These are phyloP conservation scores for Drosophila prosaltans DNA, from an alignment of 1,140 invertebrate genomes.

Conservation along the genomic window DNA sequence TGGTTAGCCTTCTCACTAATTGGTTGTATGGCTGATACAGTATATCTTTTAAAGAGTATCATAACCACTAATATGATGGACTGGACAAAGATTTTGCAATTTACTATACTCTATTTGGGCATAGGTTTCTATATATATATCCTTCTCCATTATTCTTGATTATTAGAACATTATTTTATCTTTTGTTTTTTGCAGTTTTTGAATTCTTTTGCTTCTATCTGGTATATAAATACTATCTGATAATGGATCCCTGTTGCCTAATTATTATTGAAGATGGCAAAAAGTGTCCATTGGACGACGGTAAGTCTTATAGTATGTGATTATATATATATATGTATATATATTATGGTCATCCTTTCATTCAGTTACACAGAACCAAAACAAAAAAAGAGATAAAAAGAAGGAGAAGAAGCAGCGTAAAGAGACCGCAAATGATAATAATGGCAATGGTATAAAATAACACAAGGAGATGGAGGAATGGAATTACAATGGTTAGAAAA, in stretches of 20 bases:
- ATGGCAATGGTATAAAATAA: no score
- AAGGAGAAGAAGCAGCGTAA: background rate
- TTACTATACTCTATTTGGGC: slow-evolving; percentile 35
- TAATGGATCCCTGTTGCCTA: background rate
- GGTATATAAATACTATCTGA: slow-evolving; percentile 40
- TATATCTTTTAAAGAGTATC: slow-evolving; percentile 38
- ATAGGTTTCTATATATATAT: slow-evolving; percentile 32
- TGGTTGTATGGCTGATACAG: slow-evolving; percentile 29
- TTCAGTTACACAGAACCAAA: background rate
- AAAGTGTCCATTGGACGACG: background rate
- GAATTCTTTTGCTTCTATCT: slow-evolving; percentile 44
- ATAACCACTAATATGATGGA: background rate
- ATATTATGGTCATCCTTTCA: background rate
- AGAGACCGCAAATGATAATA: background rate
- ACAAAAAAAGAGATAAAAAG: background rate
- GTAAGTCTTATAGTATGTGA: background rate
- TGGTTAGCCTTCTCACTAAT: slow-evolving; percentile 48
- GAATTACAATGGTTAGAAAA: background rate
- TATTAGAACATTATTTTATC: no score
- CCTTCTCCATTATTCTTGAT: no score
- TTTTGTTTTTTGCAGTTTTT: slow-evolving; percentile 32
- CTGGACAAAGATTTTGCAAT: slow-evolving; percentile 11
- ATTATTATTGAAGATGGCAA: background rate
- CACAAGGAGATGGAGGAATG: no score
- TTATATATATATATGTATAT: background rate